Base-by-base conservation (phyloP, 2,797 vertebrate genomes). In the Micrastur ruficollis region DNA sequence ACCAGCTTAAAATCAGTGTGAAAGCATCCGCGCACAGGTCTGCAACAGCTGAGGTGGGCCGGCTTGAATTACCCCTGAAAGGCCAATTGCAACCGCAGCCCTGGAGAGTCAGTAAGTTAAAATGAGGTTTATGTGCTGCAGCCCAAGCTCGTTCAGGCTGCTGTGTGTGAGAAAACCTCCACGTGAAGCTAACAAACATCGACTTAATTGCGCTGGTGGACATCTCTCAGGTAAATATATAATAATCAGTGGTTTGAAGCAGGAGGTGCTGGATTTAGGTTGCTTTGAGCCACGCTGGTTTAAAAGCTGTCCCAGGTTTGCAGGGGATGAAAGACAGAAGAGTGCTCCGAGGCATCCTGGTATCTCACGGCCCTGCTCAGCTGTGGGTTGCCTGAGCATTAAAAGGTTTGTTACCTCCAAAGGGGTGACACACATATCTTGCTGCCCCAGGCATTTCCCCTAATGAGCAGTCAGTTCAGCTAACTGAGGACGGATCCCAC, bases 351-450 rank as follows among this genome's bases (percentile, higher is more conserved):
- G 56, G 47, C 1, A 3, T 46, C 49, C 26, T 55, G 2, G 1
- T 22, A 14, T 9, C 55, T 34, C n/a, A 6, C 7, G 8, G 22
- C 27, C 14, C 14, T 12, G 16, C 81, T 40, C 71, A 16, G 61
- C 61, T 27, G 61, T 7, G 5, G 21, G 25, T 25, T 50, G 27
- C 27, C 52, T 22, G 20, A 31, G 32, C 38, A 5, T 8, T 9
- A 6, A 6, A 14, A 26, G 22, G 26, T 44, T 42, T 12, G 31
- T 6, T 50, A 9, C 32, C 46, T 40, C 36, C 72, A 17, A 20
- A 26, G 32, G 5, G n/a, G 7, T 4, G 4, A 11, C 2, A 8
- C 7, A 6, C 31, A 7, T 5, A 2, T 26, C 36, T 25, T 49
- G 14, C 68, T 44, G 38, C 59, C 38, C 47, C 19, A 2, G 8